Conservation (phyloP, 2,797 vertebrate genomes). For the Characodon lateralis region DNA sequence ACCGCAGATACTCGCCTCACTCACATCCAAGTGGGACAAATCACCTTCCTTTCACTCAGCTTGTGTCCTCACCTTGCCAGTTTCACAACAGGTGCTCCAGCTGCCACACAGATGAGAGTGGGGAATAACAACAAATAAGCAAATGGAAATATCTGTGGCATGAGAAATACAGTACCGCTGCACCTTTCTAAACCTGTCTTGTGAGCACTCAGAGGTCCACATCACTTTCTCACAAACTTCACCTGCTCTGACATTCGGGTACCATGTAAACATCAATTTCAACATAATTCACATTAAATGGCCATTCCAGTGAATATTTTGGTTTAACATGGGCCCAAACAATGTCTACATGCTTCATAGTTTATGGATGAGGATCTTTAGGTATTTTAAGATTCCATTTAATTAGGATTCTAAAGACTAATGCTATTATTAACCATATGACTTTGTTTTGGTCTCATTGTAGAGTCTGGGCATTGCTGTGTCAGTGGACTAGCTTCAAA, state of each 20-base stretch:
- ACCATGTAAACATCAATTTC: background rate
- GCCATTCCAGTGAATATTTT: too few species aligned
- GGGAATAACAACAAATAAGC: conserved; percentile 1
- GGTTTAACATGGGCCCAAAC: too few species aligned
- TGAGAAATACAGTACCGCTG: background rate
- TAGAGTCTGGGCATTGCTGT: too few species aligned
- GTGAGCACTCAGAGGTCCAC: background rate
- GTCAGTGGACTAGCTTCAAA: too few species aligned
- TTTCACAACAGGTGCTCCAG: conserved; percentile 12
- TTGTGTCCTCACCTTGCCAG: conserved; percentile 6
- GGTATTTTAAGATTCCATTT: too few species aligned
- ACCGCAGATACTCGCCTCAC: conserved; percentile 36
- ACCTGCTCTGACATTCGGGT: background rate
- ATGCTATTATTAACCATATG: too few species aligned
- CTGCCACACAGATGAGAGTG: background rate
- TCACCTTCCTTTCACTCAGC: conserved; percentile 55
- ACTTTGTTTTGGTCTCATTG: too few species aligned
- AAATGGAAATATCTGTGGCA: background rate
- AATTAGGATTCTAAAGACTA: too few species aligned
- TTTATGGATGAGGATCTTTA: too few species aligned
- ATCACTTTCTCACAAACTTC: background rate
- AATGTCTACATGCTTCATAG: too few species aligned
- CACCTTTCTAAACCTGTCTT: background rate
- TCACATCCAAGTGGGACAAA: conserved; percentile 26
- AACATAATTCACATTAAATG: background rate